phyloP scores from a whole-genome alignment of 1,140 invertebrate genomes.

The Ladona fulva region DNA sequence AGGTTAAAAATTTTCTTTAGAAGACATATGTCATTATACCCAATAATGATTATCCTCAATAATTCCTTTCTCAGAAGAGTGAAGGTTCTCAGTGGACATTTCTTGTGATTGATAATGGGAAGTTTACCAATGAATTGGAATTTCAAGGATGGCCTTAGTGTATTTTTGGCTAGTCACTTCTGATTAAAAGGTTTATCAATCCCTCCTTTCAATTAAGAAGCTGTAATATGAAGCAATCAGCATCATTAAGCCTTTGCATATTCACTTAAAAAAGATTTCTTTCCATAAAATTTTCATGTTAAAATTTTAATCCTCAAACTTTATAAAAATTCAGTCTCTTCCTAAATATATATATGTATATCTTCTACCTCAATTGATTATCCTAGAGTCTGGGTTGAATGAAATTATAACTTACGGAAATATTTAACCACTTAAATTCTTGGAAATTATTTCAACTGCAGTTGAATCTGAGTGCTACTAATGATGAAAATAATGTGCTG shows the following conservation, averaged over 20 bases:
- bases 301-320: background rate
- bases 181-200: background rate
- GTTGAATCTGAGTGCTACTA: background rate
- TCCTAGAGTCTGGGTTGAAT: too few species aligned
- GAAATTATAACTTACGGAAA: too few species aligned
- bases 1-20: too few species aligned
- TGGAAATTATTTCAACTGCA: background rate
- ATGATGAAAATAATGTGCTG: too few species aligned
- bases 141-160: background rate
- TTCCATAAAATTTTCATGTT: background rate
- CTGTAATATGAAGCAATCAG: constrained; percentile 5
- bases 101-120: background rate
- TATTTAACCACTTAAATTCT: background rate
- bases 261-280: background rate
- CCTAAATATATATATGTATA: background rate
- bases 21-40: too few species aligned
- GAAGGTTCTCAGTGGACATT: background rate
- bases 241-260: constrained; percentile 6
- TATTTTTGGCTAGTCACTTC: background rate
- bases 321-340: background rate
- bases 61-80: background rate
- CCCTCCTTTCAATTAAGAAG: background rate
- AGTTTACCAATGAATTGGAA: background rate
- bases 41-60: too few species aligned
- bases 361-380: background rate